Percentiles rank a stretch among this genome's conserved stretches.
Conservation (phyloP, 2,797 vertebrate species). For the Anguilla anguilla region DNA sequence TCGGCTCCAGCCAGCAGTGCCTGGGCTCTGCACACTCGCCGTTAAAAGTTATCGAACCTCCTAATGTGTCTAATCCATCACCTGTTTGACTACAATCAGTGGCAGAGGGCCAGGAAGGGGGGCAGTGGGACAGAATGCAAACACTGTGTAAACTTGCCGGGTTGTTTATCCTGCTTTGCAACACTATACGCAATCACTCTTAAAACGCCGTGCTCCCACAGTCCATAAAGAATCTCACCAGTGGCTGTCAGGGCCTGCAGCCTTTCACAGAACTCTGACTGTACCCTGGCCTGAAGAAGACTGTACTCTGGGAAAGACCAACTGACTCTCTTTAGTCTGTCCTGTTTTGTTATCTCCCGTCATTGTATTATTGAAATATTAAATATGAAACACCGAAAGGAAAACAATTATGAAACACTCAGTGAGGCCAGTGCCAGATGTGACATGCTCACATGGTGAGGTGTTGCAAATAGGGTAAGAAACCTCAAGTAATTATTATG, state of each 20-base stretch:
- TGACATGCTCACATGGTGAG: no score
- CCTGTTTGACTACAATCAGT: conserved; percentile 48
- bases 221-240: background rate
- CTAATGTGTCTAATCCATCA: conserved; percentile 48
- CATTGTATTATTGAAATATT: no score
- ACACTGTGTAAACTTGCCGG: conserved; percentile 31
- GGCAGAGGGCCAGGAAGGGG: conserved; percentile 40
- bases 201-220: conserved; percentile 37
- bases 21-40: background rate
- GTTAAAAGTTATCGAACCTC: conserved; percentile 26
- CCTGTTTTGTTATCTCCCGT: no score
- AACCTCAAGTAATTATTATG: background rate
- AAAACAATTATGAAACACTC: no score
- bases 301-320: background rate
- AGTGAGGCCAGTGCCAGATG: no score
- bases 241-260: background rate
- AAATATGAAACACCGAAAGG: no score
- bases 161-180: conserved; percentile 49
- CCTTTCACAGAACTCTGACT: background rate
- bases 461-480: no score
- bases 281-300: background rate
- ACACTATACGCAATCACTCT: conserved; percentile 58
- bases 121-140: conserved; percentile 42
- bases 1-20: background rate
- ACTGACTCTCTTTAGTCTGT: background rate